These are phyloP conservation scores for Nomada hirtipes DNA, from an alignment of 2,888 invertebrate genomes.

Conservation along the genomic window DNA sequence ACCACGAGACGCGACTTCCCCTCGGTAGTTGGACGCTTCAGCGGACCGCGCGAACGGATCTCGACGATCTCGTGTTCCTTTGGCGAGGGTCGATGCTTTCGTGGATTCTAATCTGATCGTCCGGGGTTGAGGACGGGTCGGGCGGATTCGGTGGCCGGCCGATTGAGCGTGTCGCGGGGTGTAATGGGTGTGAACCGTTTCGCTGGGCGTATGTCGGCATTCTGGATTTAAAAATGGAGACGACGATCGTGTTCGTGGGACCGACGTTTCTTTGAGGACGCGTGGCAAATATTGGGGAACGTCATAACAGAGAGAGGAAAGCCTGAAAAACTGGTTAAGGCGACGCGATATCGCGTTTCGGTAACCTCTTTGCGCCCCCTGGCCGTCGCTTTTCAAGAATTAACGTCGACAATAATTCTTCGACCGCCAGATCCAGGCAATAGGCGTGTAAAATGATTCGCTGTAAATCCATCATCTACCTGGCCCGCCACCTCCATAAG, in stretches of 20 bases:
- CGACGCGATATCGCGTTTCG: slow-evolving; percentile 56
- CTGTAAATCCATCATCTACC: slow-evolving; percentile 82
- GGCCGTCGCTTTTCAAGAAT: slow-evolving; percentile 64
- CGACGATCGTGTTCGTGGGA: no score
- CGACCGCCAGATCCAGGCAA: slow-evolving; percentile 71
- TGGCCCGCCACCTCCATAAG: slow-evolving; percentile 73
- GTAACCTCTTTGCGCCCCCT: slow-evolving; percentile 5
- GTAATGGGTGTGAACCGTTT: background rate
- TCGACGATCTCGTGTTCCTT: slow-evolving; percentile 11
- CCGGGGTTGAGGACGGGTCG: background rate
- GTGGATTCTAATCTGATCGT: background rate
- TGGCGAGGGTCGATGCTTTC: slow-evolving; percentile 3
- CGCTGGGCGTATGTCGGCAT: no score
- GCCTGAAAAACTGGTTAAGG: slow-evolving; percentile 47
- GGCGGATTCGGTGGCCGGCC: background rate
- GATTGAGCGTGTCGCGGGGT: background rate
- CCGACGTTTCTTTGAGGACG: no score
- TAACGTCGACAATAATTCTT: slow-evolving; percentile 75
- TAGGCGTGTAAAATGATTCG: slow-evolving; percentile 84
- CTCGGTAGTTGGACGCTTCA: slow-evolving; percentile 8
- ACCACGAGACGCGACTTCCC: slow-evolving; percentile 15
- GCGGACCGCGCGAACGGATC: slow-evolving; percentile 2
- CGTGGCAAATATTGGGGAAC: background rate
- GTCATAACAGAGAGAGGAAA: slow-evolving; percentile 30
- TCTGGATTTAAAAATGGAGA: no score